Base-by-base conservation (phyloP, 1,140 invertebrate species). In the Phortica variegata region DNA sequence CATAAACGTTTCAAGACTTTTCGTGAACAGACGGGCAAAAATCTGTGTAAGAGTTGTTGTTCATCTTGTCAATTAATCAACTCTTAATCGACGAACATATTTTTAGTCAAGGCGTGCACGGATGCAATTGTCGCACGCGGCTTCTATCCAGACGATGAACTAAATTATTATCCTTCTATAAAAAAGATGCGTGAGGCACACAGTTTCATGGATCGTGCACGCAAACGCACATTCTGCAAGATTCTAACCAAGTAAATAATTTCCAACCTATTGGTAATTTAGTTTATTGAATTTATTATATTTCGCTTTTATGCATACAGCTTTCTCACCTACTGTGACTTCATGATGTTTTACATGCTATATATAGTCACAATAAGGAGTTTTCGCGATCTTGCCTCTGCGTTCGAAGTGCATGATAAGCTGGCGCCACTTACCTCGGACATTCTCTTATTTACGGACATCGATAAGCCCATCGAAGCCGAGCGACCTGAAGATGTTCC, bases 121-220 rank as follows among this genome's bases (percentile, higher is more conserved):
- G 82, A 82, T 1, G 85, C 87, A 2, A 78, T 93, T 2, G 79
- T 85, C n/a, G 81, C 83, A 3, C 82, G 84, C 44, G 90, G 89
- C 1, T 93, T 84, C 60, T 84, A 83, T 10, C 83, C 82, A 2
- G 86, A 89, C 55, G 86, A 86, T 60, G 79, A 83, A 12, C 80
- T 82, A 29, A 77, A 81, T 43, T 76, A 79, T 66, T 80, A 53
- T 76, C 78, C 65, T 41, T 81, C 45, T 59, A 69, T 59, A 49
- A 80, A 61, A 73, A 81, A 80, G 46, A 76, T 80, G 23, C 77
- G 78, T 2, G 80, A 80, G 17, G 87, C 83, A 60, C 87, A 90
- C 80, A 87, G 87, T 17, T 93, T 90, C 60, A 90, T 88, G 21
- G 86, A 92, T 58, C 88, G 91, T 58, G 86, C 87, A 1, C 85